These are phyloP conservation scores for cattle (Bos taurus) DNA, from an alignment of 2,113 vertebrate species.

Conservation along the genomic window DNA sequence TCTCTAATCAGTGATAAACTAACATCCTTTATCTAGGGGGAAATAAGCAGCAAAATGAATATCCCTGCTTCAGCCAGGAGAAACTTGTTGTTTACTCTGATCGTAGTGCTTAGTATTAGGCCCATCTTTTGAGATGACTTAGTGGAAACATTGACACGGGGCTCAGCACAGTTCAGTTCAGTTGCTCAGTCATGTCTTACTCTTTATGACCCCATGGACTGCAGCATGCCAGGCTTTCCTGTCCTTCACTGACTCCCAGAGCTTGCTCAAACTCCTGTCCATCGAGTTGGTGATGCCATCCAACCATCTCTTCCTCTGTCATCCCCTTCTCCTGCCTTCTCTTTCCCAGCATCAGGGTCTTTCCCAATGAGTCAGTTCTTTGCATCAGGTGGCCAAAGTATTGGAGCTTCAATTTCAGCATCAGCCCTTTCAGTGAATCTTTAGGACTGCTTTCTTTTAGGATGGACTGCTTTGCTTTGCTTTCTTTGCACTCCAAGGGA, in stretches of 20 bases:
- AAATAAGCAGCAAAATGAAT: background rate
- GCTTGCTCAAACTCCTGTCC: background rate
- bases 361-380: background rate
- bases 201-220: background rate
- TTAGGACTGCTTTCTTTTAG: background rate
- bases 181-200: background rate
- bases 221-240: background rate
- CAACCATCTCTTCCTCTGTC: background rate
- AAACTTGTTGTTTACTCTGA: background rate
- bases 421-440: background rate
- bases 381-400: background rate
- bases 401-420: background rate
- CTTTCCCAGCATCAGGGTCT: background rate
- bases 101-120: background rate
- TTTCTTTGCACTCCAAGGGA: background rate
- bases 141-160: background rate
- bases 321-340: background rate
- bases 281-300: background rate
- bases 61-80: background rate
- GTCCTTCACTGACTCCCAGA: background rate
- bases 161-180: background rate
- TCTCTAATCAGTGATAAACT: background rate
- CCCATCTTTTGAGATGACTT: background rate
- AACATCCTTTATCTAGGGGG: background rate
- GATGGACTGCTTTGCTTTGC: background rate